Evolutionary conservation across 1,140 invertebrate species (phyloP), one percentile per base, ranked within the genome.

Genomic region (Drosophila sulfurigaster): DNA sequence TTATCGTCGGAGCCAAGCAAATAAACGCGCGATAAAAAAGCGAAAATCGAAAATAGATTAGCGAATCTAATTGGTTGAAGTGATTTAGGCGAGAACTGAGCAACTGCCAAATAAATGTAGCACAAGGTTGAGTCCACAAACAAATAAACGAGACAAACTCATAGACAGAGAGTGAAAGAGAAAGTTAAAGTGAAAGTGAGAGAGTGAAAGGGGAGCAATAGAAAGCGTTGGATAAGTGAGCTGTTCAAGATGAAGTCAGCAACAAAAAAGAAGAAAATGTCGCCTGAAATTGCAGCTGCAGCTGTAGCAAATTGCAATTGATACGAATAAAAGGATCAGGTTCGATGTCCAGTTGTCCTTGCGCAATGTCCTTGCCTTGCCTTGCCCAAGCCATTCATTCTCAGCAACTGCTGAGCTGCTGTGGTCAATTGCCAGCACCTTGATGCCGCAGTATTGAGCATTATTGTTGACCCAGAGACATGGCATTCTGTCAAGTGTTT

Each of bases 31-130:
- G 41, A 76, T 72, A 51, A 67, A 48, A 64, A 69, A 46, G 13
- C 15, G n/a, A 49, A 20, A 70, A 60, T 56, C 38, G 60, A 65
- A 67, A 70, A 86, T 67, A 82, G 79, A 87, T 79, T 87, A 87
- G 65, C 62, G 28, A 46, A 48, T 69, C 80, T 87, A 87, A 87
- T 88, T 87, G 85, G 67, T 63, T 58, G 52, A 83, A 87, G 77
- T 87, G 85, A 88, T 87, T 88, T 80, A 10, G 57, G 28, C 38
- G 11, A 67, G 13, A 52, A 35, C 11, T 69, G 51, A 68, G 35
- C 51, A 15, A 51, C 52, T 63, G 66, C 45, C 72, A 63, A 63
- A 63, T 75, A 64, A 75, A 70, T 35, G 67, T 70, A 63, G 66
- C 66, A 16, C 72, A 75, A 64, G 72, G 72, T 43, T 59, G 54